Evolutionary conservation across 2,888 invertebrate genomes (phyloP).

Genomic region (Galerucella calmariensis): DNA sequence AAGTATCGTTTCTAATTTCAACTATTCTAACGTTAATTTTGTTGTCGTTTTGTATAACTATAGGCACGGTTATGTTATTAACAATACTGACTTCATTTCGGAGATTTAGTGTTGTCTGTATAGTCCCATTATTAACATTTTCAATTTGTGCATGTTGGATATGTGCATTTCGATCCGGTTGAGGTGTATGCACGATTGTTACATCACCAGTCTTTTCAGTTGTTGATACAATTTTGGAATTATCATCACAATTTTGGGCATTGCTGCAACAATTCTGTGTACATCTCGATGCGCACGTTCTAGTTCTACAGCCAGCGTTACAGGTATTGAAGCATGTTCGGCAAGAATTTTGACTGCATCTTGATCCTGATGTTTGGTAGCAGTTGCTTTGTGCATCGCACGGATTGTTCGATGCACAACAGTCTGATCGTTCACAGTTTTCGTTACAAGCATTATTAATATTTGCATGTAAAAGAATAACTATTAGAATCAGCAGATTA

Average conservation of each 20-base stretch:
- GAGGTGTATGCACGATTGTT: not conserved
- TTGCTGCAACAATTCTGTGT: not conserved
- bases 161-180: not conserved
- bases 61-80: conserved; percentile 4
- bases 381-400: not conserved
- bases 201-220: not conserved
- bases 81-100: not conserved
- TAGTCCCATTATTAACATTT: not conserved
- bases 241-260: not conserved
- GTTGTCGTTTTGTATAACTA: not conserved
- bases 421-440: not conserved
- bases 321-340: not conserved
- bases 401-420: not conserved
- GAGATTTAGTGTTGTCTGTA: not conserved
- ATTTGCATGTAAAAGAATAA: not conserved
- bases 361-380: not conserved
- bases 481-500: not conserved
- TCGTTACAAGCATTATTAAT: not conserved
- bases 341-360: not conserved
- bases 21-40: not conserved
- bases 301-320: not conserved
- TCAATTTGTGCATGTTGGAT: not conserved
- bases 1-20: not conserved
- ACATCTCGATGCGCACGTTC: not conserved
- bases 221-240: not conserved